Evolutionary conservation across 2,888 invertebrate genomes (phyloP).

Genomic region (Drymonia ruficornis): DNA sequence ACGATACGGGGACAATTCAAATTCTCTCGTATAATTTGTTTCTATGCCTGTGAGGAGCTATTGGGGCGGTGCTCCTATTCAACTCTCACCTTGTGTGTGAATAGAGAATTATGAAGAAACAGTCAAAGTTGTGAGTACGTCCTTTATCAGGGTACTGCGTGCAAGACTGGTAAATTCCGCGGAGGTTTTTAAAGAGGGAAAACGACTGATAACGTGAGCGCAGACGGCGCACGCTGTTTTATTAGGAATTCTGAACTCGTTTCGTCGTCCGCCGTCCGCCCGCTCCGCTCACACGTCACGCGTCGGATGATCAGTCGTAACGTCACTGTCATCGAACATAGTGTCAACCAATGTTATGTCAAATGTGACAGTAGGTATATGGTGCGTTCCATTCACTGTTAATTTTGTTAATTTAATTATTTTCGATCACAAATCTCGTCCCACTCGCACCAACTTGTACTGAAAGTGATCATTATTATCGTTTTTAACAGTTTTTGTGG

Average conservation of each 20-base stretch:
- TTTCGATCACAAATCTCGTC: no score
- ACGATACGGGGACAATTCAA: constrained; percentile 50
- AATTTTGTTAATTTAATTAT: no score
- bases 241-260: constrained; percentile 27
- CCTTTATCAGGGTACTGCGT: constrained; percentile 36
- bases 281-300: constrained; percentile 28
- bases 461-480: no score
- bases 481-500: no score
- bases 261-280: background rate
- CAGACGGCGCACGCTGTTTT: constrained; percentile 43
- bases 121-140: constrained; percentile 22
- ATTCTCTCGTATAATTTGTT: constrained; percentile 48
- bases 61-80: constrained; percentile 22
- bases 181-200: constrained; percentile 39
- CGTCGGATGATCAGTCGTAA: constrained; percentile 26
- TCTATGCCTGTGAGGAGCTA: constrained; percentile 33
- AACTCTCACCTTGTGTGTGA: constrained; percentile 58
- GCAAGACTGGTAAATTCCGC: constrained; percentile 42
- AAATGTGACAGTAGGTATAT: background rate
- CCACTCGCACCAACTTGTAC: no score
- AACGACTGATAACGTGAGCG: constrained; percentile 48
- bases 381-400: no score
- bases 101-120: constrained; percentile 31
- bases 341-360: background rate
- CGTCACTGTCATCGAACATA: constrained; percentile 25